These are phyloP conservation scores for Xiphorhynchus erythropygius DNA, from an alignment of 2,797 vertebrate species.

Conservation along the genomic window DNA sequence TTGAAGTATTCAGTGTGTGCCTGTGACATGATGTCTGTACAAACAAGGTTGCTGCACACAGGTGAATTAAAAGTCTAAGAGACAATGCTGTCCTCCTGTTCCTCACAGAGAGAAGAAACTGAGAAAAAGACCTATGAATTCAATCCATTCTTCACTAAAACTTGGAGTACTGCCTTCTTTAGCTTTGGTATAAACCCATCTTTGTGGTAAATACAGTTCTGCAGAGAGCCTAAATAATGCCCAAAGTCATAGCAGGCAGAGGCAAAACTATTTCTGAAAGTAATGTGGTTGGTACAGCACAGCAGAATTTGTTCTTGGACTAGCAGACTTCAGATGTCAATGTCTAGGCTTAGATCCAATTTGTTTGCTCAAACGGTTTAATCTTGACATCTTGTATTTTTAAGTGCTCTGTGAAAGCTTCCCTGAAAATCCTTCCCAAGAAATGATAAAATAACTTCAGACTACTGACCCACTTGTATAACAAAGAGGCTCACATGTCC, in stretches of 20 bases:
- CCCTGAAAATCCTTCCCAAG: not conserved
- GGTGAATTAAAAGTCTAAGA: not conserved
- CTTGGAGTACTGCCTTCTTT: not conserved
- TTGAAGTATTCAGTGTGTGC: not conserved
- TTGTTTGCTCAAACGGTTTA: not conserved
- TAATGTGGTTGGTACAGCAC: not conserved
- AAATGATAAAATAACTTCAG: not conserved
- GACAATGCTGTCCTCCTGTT: not conserved
- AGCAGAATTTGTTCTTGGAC: not conserved
- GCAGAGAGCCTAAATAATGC: not conserved
- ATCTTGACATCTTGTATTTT: not conserved
- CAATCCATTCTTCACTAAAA: not conserved
- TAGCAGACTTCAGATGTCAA: not conserved
- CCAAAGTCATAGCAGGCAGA: not conserved
- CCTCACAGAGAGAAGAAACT: not conserved
- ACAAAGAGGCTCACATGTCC: not conserved
- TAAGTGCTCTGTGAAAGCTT: not conserved
- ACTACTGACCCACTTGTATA: not conserved
- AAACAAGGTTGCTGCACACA: not conserved
- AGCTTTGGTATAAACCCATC: not conserved
- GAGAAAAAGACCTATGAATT: not conserved
- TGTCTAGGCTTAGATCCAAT: not conserved
- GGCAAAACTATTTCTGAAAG: not conserved
- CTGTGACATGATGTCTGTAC: not conserved
- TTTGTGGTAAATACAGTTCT: not conserved